These are phyloP conservation scores for Oedothorax gibbosus DNA, from an alignment of 1,140 invertebrate genomes.

Conservation along the genomic window DNA sequence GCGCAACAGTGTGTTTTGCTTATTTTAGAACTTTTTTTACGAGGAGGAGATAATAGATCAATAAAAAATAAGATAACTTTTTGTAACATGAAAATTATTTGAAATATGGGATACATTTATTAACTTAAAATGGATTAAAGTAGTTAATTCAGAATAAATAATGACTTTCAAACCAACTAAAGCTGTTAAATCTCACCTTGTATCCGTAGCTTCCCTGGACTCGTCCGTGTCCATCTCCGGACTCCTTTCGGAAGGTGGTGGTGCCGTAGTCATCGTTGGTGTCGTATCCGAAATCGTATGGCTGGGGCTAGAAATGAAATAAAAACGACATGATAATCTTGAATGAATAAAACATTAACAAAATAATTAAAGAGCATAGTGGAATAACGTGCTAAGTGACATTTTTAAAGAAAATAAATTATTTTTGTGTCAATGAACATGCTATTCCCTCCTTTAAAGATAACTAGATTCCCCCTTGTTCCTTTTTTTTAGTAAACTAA, in stretches of 20 bases:
- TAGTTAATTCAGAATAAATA: too few relatives aligned
- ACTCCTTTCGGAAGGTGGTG: slow-evolving; percentile 60
- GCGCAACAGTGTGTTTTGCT: too few relatives aligned
- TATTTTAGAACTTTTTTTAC: too few relatives aligned
- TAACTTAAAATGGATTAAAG: background rate
- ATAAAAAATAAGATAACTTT: too few relatives aligned
- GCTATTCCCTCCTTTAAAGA: too few relatives aligned
- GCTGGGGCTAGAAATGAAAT: slow-evolving; percentile 50
- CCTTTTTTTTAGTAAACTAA: too few relatives aligned
- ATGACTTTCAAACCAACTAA: background rate
- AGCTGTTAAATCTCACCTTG: slow-evolving; percentile 16
- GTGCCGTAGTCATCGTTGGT: slow-evolving; percentile 62
- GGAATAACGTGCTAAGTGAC: background rate
- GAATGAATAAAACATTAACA: background rate
- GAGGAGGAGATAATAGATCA: too few relatives aligned
- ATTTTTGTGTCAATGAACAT: too few relatives aligned
- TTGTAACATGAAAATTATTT: too few relatives aligned
- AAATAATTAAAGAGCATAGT: background rate
- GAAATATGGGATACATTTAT: too few relatives aligned
- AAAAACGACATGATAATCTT: background rate
- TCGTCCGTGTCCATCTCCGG: slow-evolving; percentile 57
- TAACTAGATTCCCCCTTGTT: too few relatives aligned
- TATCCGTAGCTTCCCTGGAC: slow-evolving; percentile 60
- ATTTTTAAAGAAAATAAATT: slow-evolving; percentile 3
- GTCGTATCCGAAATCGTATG: slow-evolving; percentile 62